Base-by-base conservation (phyloP, 92 coral and sea anemone genomes). In the Isaurus tuberculatus region DNA sequence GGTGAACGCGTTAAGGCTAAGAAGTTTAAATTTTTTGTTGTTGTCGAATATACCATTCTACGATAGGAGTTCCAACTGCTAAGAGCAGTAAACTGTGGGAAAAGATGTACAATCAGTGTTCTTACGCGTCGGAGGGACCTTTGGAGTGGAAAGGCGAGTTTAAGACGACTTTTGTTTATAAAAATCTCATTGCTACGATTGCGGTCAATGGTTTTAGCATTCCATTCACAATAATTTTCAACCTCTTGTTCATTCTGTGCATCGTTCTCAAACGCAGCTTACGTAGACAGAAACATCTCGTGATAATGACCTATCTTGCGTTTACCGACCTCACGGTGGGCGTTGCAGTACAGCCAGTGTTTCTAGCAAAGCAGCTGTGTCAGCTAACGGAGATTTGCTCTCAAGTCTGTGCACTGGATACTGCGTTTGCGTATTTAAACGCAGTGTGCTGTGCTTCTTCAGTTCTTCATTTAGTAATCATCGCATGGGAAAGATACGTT, bases 401-500 rank as follows among this genome's bases (percentile, higher is more conserved):
- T 26, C 8, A 23, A 5, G 5, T 37, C 1, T 71, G 77, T 43
- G 58, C 55, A 3, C 1, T 71, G 16, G 77, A 71, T 16, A 42
- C 17, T 34, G 33, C 55, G 1, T 27, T 22, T 5, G 61, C 43
- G 19, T 26, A 44, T 48, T 5, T 72, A 2, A 10, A 22, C 33
- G n/a, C 2, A 7, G 40, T 72, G 9, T n/a, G 79, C 36, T 26
- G 60, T 44, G 42, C 57, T 11, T 72, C 79, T 40, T 72, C 79
- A 13, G 11, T 72, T 72, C 60, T 72, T 26, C 79, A 72, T 72
- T 17, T 46, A 26, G 44, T 49, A 4, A 60, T 72, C 32, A 27
- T 46, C 34, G 61, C 79, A 43, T 46, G 63, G 79, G 79, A 72
- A 72, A 72, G 79, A 72, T 72, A 72, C 79, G 30, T 72, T 6